Evolutionary conservation across 2,888 invertebrate genomes (phyloP).

Genomic region (Sphaerolaimus hirsutus): DNA sequence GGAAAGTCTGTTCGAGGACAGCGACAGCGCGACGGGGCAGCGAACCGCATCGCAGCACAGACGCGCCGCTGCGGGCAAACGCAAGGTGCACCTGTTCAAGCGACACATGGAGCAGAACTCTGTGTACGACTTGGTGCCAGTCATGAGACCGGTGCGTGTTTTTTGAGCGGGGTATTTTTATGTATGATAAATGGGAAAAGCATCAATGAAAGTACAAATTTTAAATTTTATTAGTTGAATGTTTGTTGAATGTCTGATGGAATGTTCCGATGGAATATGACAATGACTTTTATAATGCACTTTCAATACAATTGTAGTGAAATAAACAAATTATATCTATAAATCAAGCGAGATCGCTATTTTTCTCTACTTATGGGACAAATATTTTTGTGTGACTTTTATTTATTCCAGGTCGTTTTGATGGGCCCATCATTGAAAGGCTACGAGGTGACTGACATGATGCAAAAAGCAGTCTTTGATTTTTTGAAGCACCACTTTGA

Average conservation of each 20-base stretch:
- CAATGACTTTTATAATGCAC: not conserved
- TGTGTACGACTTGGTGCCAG: too few relatives aligned
- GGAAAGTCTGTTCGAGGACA: too few relatives aligned
- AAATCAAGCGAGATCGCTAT: not conserved
- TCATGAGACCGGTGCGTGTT: too few relatives aligned
- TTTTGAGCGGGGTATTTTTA: too few relatives aligned
- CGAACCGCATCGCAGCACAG: too few relatives aligned
- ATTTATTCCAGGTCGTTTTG: constrained; percentile 79
- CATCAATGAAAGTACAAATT: too few relatives aligned
- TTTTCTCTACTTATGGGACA: not conserved
- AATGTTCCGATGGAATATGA: not conserved
- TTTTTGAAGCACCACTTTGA: constrained; percentile 88
- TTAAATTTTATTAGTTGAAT: not conserved
- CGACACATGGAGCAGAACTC: too few relatives aligned
- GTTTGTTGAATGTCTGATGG: not conserved
- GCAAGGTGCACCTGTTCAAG: too few relatives aligned
- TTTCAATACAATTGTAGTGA: not conserved
- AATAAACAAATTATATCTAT: not conserved
- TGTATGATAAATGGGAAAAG: not conserved
- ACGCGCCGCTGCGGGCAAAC: too few relatives aligned
- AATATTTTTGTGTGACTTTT: too few relatives aligned
- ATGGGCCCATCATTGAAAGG: constrained; percentile 94
- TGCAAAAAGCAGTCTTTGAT: constrained; percentile 97
- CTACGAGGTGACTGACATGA: constrained; percentile 98
- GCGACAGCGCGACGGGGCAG: too few relatives aligned